phyloP scores from a whole-genome alignment of 2,797 vertebrate species.

The Xyrichtys novacula region DNA sequence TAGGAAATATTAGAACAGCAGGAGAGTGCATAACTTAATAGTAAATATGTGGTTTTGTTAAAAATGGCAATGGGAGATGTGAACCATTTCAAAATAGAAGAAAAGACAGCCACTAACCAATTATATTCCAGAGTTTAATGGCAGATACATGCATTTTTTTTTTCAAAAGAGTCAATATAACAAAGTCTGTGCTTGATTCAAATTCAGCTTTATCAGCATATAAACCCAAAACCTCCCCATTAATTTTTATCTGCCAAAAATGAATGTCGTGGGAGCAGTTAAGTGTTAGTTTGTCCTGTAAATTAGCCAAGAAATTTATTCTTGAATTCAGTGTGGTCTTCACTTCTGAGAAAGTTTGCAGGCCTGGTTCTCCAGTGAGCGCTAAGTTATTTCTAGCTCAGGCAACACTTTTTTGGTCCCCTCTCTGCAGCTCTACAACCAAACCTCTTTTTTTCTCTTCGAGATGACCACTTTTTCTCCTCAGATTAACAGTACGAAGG shows the following conservation, averaged over 20 bases:
- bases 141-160: background rate
- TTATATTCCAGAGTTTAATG: background rate
- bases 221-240: background rate
- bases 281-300: background rate
- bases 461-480: slow-evolving; percentile 37
- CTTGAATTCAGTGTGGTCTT: background rate
- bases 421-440: background rate
- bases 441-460: slow-evolving; percentile 10
- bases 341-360: slow-evolving; percentile 8
- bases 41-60: slow-evolving; percentile 18
- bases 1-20: slow-evolving; percentile 16
- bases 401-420: background rate
- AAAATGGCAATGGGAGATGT: slow-evolving; percentile 6
- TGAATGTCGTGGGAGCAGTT: slow-evolving; percentile 5
- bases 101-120: background rate
- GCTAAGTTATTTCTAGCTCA: slow-evolving; percentile 14
- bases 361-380: slow-evolving; percentile 12
- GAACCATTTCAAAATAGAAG: background rate
- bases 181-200: background rate
- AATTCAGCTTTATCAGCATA: background rate
- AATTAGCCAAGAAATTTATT: background rate
- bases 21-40: background rate
- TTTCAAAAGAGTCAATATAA: too few relatives aligned
- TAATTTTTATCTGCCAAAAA: background rate
- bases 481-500: slow-evolving; percentile 54